A percentile compares a stretch with the other conserved stretches of the same genome.
phyloP scores from a whole-genome alignment of 2,797 vertebrate species.

The Lagorchestes hirsutus region DNA sequence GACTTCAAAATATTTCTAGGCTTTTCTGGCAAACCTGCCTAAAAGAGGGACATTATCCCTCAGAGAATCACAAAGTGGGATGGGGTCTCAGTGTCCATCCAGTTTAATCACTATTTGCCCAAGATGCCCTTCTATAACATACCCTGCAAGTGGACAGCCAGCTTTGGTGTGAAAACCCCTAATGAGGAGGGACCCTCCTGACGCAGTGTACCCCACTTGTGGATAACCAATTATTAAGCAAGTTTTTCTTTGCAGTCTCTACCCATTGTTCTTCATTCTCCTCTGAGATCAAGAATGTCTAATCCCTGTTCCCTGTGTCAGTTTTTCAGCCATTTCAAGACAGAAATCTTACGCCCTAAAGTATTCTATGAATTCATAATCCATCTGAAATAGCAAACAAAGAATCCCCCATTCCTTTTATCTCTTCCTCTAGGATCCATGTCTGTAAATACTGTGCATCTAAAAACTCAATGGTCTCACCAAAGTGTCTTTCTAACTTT shows the following conservation, averaged over 20 bases:
- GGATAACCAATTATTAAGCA: background rate
- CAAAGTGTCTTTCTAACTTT: conserved; percentile 28
- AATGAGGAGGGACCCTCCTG: background rate
- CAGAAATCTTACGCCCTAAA: background rate
- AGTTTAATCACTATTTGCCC: background rate
- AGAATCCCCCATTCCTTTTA: background rate
- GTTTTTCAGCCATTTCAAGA: background rate
- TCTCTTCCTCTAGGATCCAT: background rate
- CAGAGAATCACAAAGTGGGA: background rate
- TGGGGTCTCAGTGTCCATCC: background rate
- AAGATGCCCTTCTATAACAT: background rate
- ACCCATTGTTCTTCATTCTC: background rate
- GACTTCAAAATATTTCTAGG: background rate
- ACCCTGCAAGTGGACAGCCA: background rate
- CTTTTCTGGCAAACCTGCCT: background rate
- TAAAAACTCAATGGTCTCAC: background rate
- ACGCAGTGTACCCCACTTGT: background rate
- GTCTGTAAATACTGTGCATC: background rate
- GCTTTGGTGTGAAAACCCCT: background rate
- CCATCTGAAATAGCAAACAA: background rate
- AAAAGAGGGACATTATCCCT: background rate
- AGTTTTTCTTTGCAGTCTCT: background rate
- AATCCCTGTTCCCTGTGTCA: background rate
- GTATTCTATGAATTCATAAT: background rate
- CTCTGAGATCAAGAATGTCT: background rate